Percentiles rank a stretch among this genome's conserved stretches.
These are phyloP conservation scores for Streptopelia turtur DNA, from an alignment of 2,797 vertebrate species.

Conservation along the genomic window DNA sequence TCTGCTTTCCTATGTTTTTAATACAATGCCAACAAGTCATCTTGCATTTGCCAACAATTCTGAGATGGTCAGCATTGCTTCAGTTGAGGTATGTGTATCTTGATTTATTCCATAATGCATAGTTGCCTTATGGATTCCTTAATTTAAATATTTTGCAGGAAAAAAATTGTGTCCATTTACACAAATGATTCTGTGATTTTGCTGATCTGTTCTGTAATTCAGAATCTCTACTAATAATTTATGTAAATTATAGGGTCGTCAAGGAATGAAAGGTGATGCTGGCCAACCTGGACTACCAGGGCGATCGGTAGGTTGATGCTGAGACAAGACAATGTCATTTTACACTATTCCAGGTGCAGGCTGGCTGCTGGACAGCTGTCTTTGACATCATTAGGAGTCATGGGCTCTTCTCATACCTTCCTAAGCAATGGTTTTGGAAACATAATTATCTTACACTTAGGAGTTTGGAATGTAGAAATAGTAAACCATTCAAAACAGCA, in stretches of 20 bases:
- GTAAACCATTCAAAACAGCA: neutral
- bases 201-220: neutral
- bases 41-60: neutral
- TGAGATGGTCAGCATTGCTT: neutral
- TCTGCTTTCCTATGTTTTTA: neutral
- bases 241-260: slow-evolving; percentile 85
- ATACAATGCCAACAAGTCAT: neutral
- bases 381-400: neutral
- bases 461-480: neutral
- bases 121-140: neutral
- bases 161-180: neutral
- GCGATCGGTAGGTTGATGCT: slow-evolving; percentile 83
- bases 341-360: neutral
- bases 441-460: neutral
- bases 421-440: neutral
- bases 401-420: neutral
- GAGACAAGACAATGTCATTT: neutral
- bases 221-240: neutral
- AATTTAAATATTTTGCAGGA: neutral
- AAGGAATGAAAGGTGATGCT: slow-evolving; percentile 92
- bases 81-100: neutral
- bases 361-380: neutral
- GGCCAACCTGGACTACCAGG: slow-evolving; percentile 93
- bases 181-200: neutral
- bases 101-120: neutral